A percentile compares a stretch with the other conserved stretches of the same genome.
Conservation (phyloP, 1,140 invertebrate species). For the Pseudomyrmex cubaensis region DNA sequence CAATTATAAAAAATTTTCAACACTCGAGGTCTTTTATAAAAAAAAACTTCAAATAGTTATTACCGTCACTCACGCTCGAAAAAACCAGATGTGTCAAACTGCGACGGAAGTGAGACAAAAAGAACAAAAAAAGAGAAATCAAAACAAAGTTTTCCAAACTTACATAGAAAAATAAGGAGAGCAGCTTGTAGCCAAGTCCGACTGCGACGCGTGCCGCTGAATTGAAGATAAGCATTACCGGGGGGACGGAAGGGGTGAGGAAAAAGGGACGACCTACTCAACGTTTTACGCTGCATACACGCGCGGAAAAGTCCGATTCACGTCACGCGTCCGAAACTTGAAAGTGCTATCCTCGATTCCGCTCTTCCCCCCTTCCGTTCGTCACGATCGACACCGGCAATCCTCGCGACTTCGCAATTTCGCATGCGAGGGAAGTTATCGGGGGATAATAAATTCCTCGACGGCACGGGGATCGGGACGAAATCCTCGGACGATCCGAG, state of each 20-base stretch:
- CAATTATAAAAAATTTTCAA: too few species aligned
- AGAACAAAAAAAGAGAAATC: not conserved
- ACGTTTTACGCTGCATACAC: constrained; percentile 24
- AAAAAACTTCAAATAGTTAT: too few species aligned
- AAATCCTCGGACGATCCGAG: constrained; percentile 74
- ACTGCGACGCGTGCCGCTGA: constrained; percentile 62
- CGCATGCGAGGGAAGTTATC: constrained; percentile 74
- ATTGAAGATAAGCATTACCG: constrained; percentile 68
- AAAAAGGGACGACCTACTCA: constrained; percentile 43
- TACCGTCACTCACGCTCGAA: too few species aligned
- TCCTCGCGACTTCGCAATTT: constrained; percentile 47
- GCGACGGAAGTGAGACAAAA: not conserved
- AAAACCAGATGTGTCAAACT: too few species aligned
- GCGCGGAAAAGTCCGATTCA: constrained; percentile 58
- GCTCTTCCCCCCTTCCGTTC: not conserved
- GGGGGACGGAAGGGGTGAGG: too few species aligned
- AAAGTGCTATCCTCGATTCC: constrained; percentile 41
- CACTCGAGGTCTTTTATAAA: too few species aligned
- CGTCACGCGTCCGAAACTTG: constrained; percentile 61
- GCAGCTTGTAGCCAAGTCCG: constrained; percentile 37
- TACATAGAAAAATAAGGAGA: constrained; percentile 15
- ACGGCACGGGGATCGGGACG: constrained; percentile 70
- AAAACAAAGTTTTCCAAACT: constrained; percentile 39
- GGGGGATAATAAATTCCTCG: constrained; percentile 80
- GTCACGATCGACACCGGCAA: not conserved